Base-by-base conservation (phyloP, 2,888 invertebrate genomes). In the Eristalis tenax region DNA sequence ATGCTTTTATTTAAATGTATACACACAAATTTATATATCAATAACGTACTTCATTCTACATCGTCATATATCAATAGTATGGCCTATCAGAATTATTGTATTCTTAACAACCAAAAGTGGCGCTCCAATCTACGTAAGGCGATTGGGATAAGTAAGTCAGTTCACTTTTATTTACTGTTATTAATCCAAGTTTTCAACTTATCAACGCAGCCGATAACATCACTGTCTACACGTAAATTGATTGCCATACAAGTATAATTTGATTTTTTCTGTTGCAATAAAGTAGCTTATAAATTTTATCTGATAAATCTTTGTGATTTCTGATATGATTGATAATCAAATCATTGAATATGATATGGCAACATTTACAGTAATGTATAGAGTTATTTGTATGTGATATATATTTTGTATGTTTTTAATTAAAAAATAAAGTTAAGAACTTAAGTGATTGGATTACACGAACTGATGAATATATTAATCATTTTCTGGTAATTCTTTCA, bases 171-270 rank as follows among this genome's bases (percentile, higher is more conserved):
- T 68, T 84, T 64, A 70, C 69, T 68, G 11, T 22, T 23, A 56
- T 50, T 40, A 23, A 50, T 66, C 11, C 43, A 71, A 64, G 38
- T 18, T 50, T 73, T 15, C 10, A 28, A 57, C 75, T 63, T 77
- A 71, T 68, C 38, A 63, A 69, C 76, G 71, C 26, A 40, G 38
- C 6, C 26, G 79, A 79, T 79, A 79, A 73, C 66, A 50, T 68
- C 71, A 11, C n/a, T 32, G 11, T 43, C 38, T 59, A 50, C 22
- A 18, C 40, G 56, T 71, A 73, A 85, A 26, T 26, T 50, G 8
- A 43, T 38, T 64, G 57, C 28, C 57, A 69, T 69, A 73, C 50
- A 50, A 8, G 50, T 43, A 43, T 43, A 18, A 26, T 73, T 73
- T 43, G 59, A n/a, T 64, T 22, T 66, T 77, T 73, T 69, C 4